phyloP scores from a whole-genome alignment of 2,113 vertebrate genomes.

The Crypturellus undulatus region DNA sequence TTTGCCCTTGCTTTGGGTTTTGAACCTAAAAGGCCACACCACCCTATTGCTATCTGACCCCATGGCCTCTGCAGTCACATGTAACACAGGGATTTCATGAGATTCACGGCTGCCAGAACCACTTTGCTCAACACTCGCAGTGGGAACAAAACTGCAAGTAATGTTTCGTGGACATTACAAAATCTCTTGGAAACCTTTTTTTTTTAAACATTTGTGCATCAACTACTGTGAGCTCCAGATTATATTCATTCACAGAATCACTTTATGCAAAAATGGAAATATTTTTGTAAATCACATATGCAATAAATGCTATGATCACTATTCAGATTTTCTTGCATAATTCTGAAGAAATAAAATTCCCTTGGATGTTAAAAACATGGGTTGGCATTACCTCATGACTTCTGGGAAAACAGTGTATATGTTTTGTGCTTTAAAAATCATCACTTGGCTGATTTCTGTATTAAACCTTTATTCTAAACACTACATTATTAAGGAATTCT shows the following conservation, averaged over 20 bases:
- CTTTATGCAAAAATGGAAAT: neutral
- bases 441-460: neutral
- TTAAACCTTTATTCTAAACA: neutral
- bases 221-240: neutral
- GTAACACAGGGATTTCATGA: accelerated
- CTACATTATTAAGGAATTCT: too few species aligned
- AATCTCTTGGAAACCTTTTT: neutral
- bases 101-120: neutral
- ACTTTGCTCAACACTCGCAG: neutral
- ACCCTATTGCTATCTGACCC: neutral
- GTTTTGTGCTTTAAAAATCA: neutral
- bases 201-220: neutral
- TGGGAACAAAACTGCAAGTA: neutral
- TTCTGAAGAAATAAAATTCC: neutral
- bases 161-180: neutral
- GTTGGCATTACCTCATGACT: neutral
- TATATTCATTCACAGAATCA: neutral
- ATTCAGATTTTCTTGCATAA: neutral
- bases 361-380: neutral
- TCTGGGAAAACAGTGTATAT: neutral
- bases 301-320: neutral
- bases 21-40: neutral
- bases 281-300: neutral
- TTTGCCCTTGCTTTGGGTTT: neutral
- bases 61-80: neutral